Conservation (phyloP, 2,888 invertebrate species). For the Monochamus alternatus region DNA sequence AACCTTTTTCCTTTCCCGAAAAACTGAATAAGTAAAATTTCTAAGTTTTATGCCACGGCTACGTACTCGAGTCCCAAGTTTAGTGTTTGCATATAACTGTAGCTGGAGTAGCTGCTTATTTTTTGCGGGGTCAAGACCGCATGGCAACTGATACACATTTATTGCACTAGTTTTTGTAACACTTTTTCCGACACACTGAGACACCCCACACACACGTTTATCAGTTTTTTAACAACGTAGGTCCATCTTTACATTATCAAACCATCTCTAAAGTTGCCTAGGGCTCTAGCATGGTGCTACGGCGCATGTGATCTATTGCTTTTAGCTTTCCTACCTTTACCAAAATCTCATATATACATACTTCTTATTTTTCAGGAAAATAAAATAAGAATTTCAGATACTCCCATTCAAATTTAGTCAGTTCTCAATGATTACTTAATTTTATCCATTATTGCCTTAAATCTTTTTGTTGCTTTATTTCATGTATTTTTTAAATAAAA, state of each 20-base stretch:
- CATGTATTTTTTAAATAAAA: too few species aligned
- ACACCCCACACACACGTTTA: slow-evolving; percentile 56
- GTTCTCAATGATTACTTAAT: too few species aligned
- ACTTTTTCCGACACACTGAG: slow-evolving; percentile 58
- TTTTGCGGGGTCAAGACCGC: slow-evolving; percentile 65
- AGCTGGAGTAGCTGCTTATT: slow-evolving; percentile 57
- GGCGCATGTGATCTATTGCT: slow-evolving; percentile 54
- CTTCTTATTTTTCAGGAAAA: too few species aligned
- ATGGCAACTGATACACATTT: slow-evolving; percentile 65
- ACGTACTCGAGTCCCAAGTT: slow-evolving; percentile 34
- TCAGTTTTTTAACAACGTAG: slow-evolving; percentile 59
- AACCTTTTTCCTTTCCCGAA: slow-evolving; percentile 18
- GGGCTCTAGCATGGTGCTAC: slow-evolving; percentile 66
- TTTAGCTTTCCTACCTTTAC: slow-evolving; percentile 44
- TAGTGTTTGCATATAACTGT: slow-evolving; percentile 54
- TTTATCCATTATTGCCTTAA: too few species aligned
- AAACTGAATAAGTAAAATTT: slow-evolving; percentile 10
- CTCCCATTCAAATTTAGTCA: too few species aligned
- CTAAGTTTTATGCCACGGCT: background rate
- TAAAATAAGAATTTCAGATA: too few species aligned
- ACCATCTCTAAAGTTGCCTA: slow-evolving; percentile 77
- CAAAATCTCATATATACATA: slow-evolving; percentile 3
- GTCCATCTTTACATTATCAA: slow-evolving; percentile 69
- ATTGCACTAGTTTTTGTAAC: slow-evolving; percentile 55
- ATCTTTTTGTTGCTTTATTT: too few species aligned